Evolutionary conservation across 2,888 invertebrate species (phyloP).

Genomic region (Drosophila demipolita): DNA sequence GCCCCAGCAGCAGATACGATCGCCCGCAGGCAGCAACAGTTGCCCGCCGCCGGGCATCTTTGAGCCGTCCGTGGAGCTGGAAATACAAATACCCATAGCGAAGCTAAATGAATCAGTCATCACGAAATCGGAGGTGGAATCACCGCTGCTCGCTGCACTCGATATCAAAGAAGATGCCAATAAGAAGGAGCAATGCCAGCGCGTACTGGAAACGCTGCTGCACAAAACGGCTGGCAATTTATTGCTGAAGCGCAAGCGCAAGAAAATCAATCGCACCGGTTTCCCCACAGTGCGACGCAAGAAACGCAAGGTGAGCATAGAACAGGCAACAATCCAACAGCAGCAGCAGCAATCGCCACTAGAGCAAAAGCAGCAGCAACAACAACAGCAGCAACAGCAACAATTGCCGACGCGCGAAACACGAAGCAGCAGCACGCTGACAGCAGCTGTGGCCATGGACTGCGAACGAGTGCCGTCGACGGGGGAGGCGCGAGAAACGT

Average conservation of each 20-base stretch:
- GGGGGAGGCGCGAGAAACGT: conserved; percentile 89
- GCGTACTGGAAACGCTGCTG: conserved; percentile 83
- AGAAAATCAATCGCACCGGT: conserved; percentile 94
- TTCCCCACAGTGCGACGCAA: conserved; percentile 94
- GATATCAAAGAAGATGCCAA: conserved; percentile 71
- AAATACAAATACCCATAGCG: conserved; percentile 88
- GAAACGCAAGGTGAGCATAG: conserved; percentile 87
- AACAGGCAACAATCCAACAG: conserved; percentile 28
- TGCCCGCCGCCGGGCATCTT: conserved; percentile 89
- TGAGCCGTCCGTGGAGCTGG: conserved; percentile 89
- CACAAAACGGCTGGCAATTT: conserved; percentile 83
- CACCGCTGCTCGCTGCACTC: conserved; percentile 82
- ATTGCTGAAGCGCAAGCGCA: conserved; percentile 87
- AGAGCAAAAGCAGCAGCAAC: conserved; percentile 4
- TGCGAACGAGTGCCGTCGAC: conserved; percentile 90
- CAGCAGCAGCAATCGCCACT: conserved; percentile 14
- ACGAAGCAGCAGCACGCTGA: conserved; percentile 48
- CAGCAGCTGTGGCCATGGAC: conserved; percentile 30
- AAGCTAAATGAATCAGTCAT: conserved; percentile 86
- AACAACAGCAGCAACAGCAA: conserved; percentile 25
- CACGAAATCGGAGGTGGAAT: conserved; percentile 85
- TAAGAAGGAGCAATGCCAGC: conserved; percentile 67
- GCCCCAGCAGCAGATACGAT: conserved; percentile 48
- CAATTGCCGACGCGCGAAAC: conserved; percentile 48
- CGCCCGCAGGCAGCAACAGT: conserved; percentile 65